These are phyloP conservation scores for Aplidium turbinatum DNA, from an alignment of 23 tunicate species.

Conservation along the genomic window DNA sequence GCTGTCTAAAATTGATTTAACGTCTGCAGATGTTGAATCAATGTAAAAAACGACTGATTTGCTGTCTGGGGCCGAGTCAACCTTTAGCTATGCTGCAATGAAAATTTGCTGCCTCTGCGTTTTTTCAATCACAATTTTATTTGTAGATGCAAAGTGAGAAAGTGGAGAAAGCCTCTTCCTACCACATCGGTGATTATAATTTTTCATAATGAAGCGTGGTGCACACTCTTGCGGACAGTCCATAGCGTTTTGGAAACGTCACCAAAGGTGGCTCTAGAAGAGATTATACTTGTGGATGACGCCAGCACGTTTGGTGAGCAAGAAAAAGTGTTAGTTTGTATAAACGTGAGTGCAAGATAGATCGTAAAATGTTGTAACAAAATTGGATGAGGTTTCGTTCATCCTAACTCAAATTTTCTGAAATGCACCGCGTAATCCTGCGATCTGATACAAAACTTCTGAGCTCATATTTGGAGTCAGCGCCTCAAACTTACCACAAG, in stretches of 20 bases:
- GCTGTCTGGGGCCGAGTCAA: too few relatives aligned
- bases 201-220: conserved; percentile 98
- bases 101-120: neutral
- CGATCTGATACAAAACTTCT: too few relatives aligned
- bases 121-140: too few relatives aligned
- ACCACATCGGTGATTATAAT: conserved; percentile 85
- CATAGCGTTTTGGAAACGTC: conserved; percentile 84
- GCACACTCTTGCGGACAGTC: conserved; percentile 89
- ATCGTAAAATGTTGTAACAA: too few relatives aligned
- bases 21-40: neutral
- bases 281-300: conserved; percentile 94
- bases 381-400: too few relatives aligned
- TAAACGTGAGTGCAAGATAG: too few relatives aligned
- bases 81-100: neutral
- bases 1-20: too few relatives aligned
- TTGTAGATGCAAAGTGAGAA: conserved; percentile 66
- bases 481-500: too few relatives aligned
- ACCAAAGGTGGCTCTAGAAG: conserved; percentile 65
- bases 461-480: too few relatives aligned
- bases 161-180: conserved; percentile 89
- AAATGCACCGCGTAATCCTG: too few relatives aligned
- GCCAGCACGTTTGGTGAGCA: conserved; percentile 76
- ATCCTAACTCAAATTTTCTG: too few relatives aligned
- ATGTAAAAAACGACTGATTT: too few relatives aligned
- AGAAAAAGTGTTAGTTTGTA: neutral